Conservation (phyloP, 2,888 invertebrate species). For the Monoplex corrugatus region DNA sequence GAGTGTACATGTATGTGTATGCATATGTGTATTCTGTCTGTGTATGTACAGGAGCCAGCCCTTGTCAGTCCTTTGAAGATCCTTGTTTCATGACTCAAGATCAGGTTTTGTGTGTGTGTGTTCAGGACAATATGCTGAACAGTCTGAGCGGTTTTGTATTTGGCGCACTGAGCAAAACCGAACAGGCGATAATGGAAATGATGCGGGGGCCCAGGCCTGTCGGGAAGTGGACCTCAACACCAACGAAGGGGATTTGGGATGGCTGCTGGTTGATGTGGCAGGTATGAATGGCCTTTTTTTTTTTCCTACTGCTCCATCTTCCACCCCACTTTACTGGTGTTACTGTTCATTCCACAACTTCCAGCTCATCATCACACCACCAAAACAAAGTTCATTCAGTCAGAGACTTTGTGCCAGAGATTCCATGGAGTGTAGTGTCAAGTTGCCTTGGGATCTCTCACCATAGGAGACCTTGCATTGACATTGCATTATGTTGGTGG, state of each 20-base stretch:
- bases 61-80: not conserved
- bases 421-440: too few relatives aligned
- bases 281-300: slow-evolving; percentile 56
- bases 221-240: slow-evolving; percentile 61
- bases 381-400: too few relatives aligned
- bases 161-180: slow-evolving; percentile 52
- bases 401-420: too few relatives aligned
- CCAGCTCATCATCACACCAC: too few relatives aligned
- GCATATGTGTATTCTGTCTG: not conserved
- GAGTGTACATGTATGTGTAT: not conserved
- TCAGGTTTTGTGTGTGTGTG: not conserved
- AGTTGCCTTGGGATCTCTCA: too few relatives aligned
- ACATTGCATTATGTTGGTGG: too few relatives aligned
- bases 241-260: slow-evolving; percentile 55
- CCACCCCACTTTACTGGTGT: too few relatives aligned
- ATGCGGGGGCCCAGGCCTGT: slow-evolving; percentile 57
- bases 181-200: slow-evolving; percentile 57
- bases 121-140: slow-evolving; percentile 62
- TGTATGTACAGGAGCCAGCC: too few relatives aligned
- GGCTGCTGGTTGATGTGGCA: slow-evolving; percentile 61
- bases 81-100: not conserved
- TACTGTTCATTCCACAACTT: too few relatives aligned
- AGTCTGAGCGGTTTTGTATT: slow-evolving; percentile 72
- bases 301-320: too few relatives aligned
- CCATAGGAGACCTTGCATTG: too few relatives aligned